Conservation (phyloP, 2,113 vertebrate genomes). For the Dicaeum eximium region DNA sequence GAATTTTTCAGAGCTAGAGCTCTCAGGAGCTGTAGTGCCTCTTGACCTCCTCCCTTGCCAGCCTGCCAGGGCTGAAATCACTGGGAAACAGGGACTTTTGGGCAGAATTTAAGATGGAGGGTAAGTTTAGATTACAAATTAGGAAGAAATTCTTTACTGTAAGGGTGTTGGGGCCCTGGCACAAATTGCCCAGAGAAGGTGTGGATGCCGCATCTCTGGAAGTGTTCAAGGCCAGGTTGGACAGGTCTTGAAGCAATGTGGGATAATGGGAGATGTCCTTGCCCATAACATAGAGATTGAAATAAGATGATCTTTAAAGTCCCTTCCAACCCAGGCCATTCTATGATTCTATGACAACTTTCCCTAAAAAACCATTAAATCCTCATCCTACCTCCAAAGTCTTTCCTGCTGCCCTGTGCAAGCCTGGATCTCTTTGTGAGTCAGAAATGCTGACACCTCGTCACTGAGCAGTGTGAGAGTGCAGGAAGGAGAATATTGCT, state of each 20-base stretch:
- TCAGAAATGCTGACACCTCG: neutral
- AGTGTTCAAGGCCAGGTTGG: neutral
- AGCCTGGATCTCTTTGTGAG: neutral
- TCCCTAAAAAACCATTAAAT: neutral
- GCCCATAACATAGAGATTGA: neutral
- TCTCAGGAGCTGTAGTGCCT: neutral
- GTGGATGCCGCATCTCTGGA: neutral
- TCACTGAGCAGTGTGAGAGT: neutral
- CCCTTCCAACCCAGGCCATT: neutral
- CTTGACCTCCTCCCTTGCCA: neutral
- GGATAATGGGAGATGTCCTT: neutral
- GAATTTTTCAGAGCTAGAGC: neutral
- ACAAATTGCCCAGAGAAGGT: neutral
- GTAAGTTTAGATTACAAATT: neutral
- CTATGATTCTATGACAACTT: neutral
- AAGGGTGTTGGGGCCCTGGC: too few relatives aligned
- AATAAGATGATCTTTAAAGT: neutral
- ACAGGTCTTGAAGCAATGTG: fast-evolving
- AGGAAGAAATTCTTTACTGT: neutral
- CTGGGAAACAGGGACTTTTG: neutral
- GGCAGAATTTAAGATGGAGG: neutral
- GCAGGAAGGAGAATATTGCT: neutral
- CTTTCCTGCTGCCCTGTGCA: neutral
- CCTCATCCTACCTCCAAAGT: neutral
- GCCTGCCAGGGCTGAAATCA: neutral